Evolutionary conservation across 2,888 invertebrate genomes (phyloP).

Genomic region (Tupiocoris notatus): DNA sequence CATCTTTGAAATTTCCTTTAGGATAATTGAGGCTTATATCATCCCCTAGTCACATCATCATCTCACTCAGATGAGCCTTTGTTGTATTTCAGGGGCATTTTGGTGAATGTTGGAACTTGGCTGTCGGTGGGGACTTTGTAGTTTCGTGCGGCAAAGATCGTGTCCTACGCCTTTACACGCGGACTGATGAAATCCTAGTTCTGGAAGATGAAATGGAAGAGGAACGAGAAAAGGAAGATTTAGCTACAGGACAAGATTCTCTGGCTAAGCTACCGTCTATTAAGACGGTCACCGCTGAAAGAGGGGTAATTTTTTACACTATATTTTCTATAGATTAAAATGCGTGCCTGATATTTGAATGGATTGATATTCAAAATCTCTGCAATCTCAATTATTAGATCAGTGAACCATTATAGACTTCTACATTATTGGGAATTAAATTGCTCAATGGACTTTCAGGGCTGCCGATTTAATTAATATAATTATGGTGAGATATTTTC

Average conservation of each 20-base stretch:
- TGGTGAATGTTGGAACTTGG: slow-evolving; percentile 73
- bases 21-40: no score
- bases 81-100: slow-evolving; percentile 67
- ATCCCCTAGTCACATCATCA: neutral
- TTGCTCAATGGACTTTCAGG: no score
- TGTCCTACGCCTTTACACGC: slow-evolving; percentile 80
- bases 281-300: slow-evolving; percentile 83
- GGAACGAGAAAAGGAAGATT: slow-evolving; percentile 70
- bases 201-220: slow-evolving; percentile 87
- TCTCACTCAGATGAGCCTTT: neutral
- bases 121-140: slow-evolving; percentile 74
- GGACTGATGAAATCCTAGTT: slow-evolving; percentile 85
- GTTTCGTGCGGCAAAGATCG: slow-evolving; percentile 84
- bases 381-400: no score
- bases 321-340: no score
- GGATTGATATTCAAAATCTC: no score
- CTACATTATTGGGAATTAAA: no score
- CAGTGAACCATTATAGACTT: no score
- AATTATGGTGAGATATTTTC: no score
- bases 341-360: no score
- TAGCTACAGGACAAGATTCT: slow-evolving; percentile 68
- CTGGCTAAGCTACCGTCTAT: slow-evolving; percentile 71
- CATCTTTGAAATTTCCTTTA: no score
- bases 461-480: no score
- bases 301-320: slow-evolving; percentile 66